These are phyloP conservation scores for Lophotriccus pileatus DNA, from an alignment of 2,797 vertebrate genomes.

Conservation along the genomic window DNA sequence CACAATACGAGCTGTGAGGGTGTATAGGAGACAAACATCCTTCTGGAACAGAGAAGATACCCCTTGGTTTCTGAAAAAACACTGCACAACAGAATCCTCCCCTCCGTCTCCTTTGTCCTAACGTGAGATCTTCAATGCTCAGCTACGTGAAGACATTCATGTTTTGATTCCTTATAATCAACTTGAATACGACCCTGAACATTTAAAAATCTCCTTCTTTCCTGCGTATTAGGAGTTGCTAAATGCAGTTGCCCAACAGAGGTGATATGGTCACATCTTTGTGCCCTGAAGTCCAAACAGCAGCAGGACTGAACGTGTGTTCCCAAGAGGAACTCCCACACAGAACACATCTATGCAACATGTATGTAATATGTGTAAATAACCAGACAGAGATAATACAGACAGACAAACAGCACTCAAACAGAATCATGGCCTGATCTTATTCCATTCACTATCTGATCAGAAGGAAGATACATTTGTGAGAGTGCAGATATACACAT, in stretches of 20 bases:
- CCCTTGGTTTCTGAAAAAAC: neutral
- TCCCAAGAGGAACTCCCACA: neutral
- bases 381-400: neutral
- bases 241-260: neutral
- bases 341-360: neutral
- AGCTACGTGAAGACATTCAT: neutral
- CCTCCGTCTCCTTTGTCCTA: neutral
- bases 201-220: neutral
- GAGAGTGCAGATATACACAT: no score
- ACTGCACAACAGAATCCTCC: neutral
- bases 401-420: neutral
- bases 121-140: neutral
- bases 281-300: neutral
- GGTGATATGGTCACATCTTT: neutral
- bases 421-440: neutral
- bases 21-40: neutral
- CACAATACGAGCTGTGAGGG: neutral
- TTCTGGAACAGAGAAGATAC: neutral
- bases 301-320: neutral
- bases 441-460: neutral
- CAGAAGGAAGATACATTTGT: neutral
- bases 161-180: neutral
- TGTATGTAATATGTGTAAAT: neutral
- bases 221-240: neutral
- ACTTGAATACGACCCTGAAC: neutral